Evolutionary conservation across 2,888 invertebrate genomes (phyloP).

Genomic region (Rotaria magnacalcarata): DNA sequence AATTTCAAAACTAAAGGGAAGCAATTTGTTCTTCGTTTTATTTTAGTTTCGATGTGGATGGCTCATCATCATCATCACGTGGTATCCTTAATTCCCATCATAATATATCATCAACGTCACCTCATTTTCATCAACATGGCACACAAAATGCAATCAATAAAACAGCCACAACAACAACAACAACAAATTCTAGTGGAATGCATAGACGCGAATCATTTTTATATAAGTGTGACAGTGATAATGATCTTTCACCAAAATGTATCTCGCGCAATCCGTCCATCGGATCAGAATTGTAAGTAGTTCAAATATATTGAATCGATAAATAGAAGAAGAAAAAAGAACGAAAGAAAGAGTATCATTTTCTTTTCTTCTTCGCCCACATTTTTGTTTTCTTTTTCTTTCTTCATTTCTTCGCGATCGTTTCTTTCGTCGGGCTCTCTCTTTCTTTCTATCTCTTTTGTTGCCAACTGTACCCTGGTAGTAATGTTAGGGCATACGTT

Average conservation of each 20-base stretch:
- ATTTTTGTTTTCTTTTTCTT: neutral
- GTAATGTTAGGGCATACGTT: neutral
- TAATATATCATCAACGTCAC: neutral
- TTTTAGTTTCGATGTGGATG: conserved; percentile 31
- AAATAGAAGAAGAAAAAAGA: neutral
- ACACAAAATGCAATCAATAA: neutral
- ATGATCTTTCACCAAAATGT: conserved; percentile 56
- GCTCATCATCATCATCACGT: conserved; percentile 9
- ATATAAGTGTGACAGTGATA: conserved; percentile 58
- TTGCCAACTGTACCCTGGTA: conserved; percentile 17
- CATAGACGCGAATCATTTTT: conserved; percentile 58
- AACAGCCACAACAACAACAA: neutral
- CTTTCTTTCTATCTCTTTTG: neutral
- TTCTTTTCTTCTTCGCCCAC: neutral
- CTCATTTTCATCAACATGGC: neutral
- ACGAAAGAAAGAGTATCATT: neutral
- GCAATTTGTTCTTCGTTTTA: neutral
- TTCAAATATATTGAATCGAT: neutral
- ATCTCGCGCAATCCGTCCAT: conserved; percentile 38
- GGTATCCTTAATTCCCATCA: neutral
- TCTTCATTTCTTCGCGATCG: neutral
- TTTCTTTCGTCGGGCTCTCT: neutral
- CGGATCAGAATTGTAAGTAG: conserved; percentile 37
- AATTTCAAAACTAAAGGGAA: neutral
- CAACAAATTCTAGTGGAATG: neutral